These are phyloP conservation scores for Chionoecetes opilio DNA, from an alignment of 1,140 invertebrate genomes.

Conservation along the genomic window DNA sequence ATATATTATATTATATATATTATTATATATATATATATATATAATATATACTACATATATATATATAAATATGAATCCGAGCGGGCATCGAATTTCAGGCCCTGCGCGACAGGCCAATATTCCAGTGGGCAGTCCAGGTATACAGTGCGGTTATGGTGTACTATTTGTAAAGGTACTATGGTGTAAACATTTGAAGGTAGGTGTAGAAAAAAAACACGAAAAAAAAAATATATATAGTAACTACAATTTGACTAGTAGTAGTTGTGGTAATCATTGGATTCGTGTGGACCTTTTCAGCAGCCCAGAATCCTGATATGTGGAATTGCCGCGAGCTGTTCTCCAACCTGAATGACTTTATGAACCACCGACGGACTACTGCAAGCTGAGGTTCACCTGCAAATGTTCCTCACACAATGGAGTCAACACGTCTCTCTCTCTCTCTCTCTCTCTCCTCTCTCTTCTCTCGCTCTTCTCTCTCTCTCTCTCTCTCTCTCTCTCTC, in stretches of 20 bases:
- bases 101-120: too few species aligned
- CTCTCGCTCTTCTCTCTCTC: not conserved
- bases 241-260: not conserved
- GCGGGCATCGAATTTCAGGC: too few species aligned
- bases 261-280: not conserved
- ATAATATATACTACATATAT: too few species aligned
- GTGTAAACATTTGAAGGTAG: too few species aligned
- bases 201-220: not conserved
- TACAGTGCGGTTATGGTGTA: too few species aligned
- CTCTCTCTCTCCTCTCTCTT: too few species aligned
- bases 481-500: not conserved
- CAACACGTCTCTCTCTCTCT: slow-evolving; percentile 50
- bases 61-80: too few species aligned
- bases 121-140: too few species aligned
- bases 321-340: slow-evolving; percentile 93
- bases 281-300: slow-evolving; percentile 86
- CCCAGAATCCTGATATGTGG: slow-evolving; percentile 94
- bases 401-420: slow-evolving; percentile 84
- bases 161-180: too few species aligned
- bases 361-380: slow-evolving; percentile 94
- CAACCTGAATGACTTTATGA: slow-evolving; percentile 91
- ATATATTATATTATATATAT: too few species aligned
- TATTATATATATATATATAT: too few species aligned
- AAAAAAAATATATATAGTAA: too few species aligned
- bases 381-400: slow-evolving; percentile 93